These are phyloP conservation scores for Pelecanus crispus DNA, from an alignment of 2,113 vertebrate species.

Conservation along the genomic window DNA sequence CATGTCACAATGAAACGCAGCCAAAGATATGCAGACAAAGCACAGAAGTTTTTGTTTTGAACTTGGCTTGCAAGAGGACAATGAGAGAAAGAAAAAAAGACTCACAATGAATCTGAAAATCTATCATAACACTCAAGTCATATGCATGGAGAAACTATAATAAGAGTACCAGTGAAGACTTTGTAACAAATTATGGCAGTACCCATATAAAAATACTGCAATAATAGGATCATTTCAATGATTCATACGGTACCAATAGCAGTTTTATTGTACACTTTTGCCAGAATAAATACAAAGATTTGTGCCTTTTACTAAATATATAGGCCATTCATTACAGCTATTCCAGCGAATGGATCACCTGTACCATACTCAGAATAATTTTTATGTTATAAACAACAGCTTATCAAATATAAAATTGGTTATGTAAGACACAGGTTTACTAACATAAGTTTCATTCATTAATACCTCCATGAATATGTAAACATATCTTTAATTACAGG, in stretches of 20 bases:
- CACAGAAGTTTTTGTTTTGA: constrained; percentile 78
- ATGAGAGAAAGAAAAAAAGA: constrained; percentile 22
- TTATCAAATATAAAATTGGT: neutral
- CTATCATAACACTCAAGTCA: neutral
- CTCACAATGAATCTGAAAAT: constrained; percentile 60
- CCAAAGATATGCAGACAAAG: constrained; percentile 86
- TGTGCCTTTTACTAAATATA: neutral
- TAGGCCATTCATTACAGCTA: neutral
- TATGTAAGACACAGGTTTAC: neutral
- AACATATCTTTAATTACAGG: neutral
- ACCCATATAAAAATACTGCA: neutral
- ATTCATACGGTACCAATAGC: neutral
- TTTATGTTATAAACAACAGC: neutral
- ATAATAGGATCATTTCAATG: neutral
- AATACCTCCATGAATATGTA: neutral
- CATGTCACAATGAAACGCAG: constrained; percentile 83
- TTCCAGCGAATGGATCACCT: neutral
- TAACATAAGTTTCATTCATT: neutral
- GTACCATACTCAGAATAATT: neutral
- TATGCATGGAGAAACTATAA: neutral
- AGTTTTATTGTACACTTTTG: neutral
- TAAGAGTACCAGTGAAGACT: neutral
- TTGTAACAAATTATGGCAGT: neutral
- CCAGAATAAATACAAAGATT: neutral
- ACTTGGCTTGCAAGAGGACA: constrained; percentile 67